These are phyloP conservation scores for Mesocentrotus franciscanus DNA, from an alignment of 53 echinoderm and acorn worm species.

Conservation along the genomic window DNA sequence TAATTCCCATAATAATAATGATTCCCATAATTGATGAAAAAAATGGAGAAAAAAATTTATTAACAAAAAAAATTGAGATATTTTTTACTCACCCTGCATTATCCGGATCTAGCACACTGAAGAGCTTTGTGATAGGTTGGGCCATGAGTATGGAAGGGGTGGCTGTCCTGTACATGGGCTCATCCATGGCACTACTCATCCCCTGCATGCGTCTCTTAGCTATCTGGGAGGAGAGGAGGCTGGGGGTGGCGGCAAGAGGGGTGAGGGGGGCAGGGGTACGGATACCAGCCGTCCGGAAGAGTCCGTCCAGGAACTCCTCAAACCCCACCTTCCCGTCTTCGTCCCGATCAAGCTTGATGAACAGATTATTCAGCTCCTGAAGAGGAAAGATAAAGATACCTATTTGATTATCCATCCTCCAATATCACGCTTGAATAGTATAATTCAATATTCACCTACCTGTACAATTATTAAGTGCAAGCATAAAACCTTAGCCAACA, in stretches of 20 bases:
- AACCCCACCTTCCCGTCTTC: conserved; percentile 89
- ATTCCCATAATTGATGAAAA: too few relatives aligned
- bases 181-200: conserved; percentile 85
- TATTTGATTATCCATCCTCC: background rate
- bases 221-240: conserved; percentile 79
- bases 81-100: conserved; percentile 78
- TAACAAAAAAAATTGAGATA: background rate
- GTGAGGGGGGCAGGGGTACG: conserved; percentile 72
- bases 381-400: conserved; percentile 7
- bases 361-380: conserved; percentile 89
- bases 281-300: conserved; percentile 86
- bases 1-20: too few relatives aligned
- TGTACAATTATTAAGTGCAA: too few relatives aligned
- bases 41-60: too few relatives aligned
- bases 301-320: conserved; percentile 92
- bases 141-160: conserved; percentile 79
- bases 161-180: conserved; percentile 82
- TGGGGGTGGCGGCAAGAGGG: conserved; percentile 75
- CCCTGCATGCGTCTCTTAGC: conserved; percentile 80
- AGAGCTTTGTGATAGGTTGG: conserved; percentile 67
- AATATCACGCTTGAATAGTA: background rate
- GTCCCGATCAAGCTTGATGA: conserved; percentile 91
- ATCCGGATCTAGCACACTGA: conserved; percentile 83
- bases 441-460: too few relatives aligned
- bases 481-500: too few relatives aligned